phyloP scores from a whole-genome alignment of 2,113 vertebrate species.

The Xenus cinereus region DNA sequence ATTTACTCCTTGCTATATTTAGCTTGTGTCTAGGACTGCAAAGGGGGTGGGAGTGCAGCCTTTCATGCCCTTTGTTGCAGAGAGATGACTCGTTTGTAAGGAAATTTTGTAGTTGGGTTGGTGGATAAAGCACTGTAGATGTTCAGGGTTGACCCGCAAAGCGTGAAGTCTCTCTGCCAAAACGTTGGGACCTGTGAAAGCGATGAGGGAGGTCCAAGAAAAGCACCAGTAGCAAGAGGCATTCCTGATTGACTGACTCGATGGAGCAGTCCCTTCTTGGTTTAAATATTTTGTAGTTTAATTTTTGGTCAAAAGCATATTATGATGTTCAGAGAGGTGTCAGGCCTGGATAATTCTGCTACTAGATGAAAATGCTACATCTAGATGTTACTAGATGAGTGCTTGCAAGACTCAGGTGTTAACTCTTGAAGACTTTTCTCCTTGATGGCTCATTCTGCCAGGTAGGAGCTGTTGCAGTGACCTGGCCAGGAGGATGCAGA shows the following conservation, averaged over 20 bases:
- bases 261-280: background rate
- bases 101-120: background rate
- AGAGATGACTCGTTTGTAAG: background rate
- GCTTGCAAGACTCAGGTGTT: background rate
- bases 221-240: background rate
- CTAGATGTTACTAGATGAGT: background rate
- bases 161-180: fast-evolving
- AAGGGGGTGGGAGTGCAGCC: background rate
- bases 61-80: background rate
- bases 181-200: background rate
- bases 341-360: background rate
- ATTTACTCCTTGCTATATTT: slow-evolving; percentile 25
- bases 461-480: background rate
- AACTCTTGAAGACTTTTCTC: background rate
- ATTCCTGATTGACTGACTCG: background rate
- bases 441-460: background rate
- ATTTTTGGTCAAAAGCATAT: background rate
- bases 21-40: background rate
- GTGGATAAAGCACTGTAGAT: background rate
- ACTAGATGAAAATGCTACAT: background rate
- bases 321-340: background rate
- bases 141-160: background rate
- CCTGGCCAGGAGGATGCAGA: background rate
- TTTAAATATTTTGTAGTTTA: background rate
- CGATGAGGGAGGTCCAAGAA: background rate